Percentiles rank a stretch among this genome's conserved stretches.
These are phyloP conservation scores for Leucophora obtusa DNA, from an alignment of 2,888 invertebrate genomes.

Conservation along the genomic window DNA sequence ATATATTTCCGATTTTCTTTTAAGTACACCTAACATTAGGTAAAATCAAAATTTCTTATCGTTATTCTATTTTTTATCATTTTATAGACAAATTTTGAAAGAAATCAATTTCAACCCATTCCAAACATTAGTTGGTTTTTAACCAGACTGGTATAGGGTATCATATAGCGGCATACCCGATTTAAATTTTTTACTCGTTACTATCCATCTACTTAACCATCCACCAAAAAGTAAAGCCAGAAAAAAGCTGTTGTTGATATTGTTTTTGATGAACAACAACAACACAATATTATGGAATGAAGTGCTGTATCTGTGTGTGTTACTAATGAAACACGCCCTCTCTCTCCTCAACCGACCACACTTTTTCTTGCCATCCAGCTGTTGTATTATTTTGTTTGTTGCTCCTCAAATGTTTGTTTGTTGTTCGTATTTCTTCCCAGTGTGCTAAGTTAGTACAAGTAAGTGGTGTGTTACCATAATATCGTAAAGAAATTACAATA, in stretches of 20 bases:
- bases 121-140: no score
- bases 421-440: constrained; percentile 45
- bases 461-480: constrained; percentile 31
- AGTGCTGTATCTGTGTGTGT: not conserved
- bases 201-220: constrained; percentile 12
- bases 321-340: constrained; percentile 45
- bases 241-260: constrained; percentile 28
- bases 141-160: no score
- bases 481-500: constrained; percentile 24
- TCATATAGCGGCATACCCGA: no score
- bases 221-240: constrained; percentile 19
- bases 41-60: no score
- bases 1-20: no score
- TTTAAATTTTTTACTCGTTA: no score
- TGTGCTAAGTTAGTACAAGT: constrained; percentile 2
- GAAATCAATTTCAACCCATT: no score
- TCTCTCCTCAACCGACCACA: constrained; percentile 28
- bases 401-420: constrained; percentile 40
- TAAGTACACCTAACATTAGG: no score
- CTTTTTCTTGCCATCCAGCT: constrained; percentile 34
- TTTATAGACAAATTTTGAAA: no score
- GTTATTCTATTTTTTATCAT: no score
- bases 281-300: not conserved
- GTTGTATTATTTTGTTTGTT: constrained; percentile 50
- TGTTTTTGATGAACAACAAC: constrained; percentile 29